Evolutionary conservation across 2,888 invertebrate species (phyloP), one percentile per base, ranked within the genome.

Genomic region (Teinopalpus imperialis): DNA sequence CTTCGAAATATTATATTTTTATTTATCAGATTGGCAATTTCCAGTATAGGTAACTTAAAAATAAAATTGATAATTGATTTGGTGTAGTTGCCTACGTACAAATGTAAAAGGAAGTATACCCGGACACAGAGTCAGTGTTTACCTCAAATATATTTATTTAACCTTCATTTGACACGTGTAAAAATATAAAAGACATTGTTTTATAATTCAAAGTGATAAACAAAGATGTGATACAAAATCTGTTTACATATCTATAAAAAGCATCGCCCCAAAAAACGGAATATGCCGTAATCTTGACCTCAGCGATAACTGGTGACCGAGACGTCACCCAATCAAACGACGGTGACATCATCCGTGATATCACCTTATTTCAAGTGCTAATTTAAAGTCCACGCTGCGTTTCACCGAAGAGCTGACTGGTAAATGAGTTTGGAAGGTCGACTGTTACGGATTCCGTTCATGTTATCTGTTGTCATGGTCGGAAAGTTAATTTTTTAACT

Each of bases 331-430:
- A 20, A 31, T 23, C 20, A 1, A n/a, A 16, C 7, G 7, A 24
- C 7, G 27, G 27, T 45, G 45, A 45, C 39, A 45, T 45, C 45
- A 45, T 3, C 20, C 7, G 14, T 34, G 37, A 45, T 37, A 32
- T 45, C 44, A 45, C 39, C 43, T n/a, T 18, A 9, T 18, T 30
- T 30, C 18, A 14, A 18, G 16, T 8, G 37, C 37, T 45, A 45
- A 45, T 26, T 21, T 20, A 6, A 20, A 26, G 7, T n/a, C 18
- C 45, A 20, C 45, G 39, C 6, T n/a, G 4, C 13, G 20, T 5
- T 10, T 5, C 24, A 31, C 24, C 12, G 9, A n/a, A n/a, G 14
- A 2, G 6, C 12, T 24, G 43, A 37, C 36, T 44, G n/a, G 20
- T 12, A 37, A 44, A 24, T 31, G 23, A 43, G 8, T 10, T 12